Evolutionary conservation across 2,113 vertebrate genomes (phyloP).

Genomic region (Cyanoramphus novaezelandiae): DNA sequence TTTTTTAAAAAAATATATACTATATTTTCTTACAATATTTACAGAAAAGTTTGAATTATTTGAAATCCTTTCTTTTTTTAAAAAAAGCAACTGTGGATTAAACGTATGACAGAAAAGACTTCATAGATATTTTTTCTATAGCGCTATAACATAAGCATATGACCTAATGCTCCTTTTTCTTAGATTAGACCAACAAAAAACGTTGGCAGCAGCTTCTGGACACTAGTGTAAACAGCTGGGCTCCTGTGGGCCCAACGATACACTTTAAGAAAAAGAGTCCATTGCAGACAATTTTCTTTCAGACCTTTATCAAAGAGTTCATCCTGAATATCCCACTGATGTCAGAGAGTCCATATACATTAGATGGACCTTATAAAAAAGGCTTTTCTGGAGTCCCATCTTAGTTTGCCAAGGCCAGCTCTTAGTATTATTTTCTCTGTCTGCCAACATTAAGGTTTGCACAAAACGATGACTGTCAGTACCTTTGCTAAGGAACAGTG

Average conservation of each 20-base stretch:
- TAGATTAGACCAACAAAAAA: constrained; percentile 13
- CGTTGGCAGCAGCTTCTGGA: not conserved
- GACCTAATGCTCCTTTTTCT: constrained; percentile 6
- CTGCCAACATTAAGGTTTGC: not conserved
- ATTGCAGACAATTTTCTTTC: not conserved
- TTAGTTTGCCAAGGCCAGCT: not conserved
- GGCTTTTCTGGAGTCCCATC: not conserved
- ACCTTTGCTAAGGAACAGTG: not conserved
- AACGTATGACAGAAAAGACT: not conserved
- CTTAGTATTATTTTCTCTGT: not conserved
- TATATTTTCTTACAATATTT: not conserved
- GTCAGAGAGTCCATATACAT: not conserved
- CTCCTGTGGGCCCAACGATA: not conserved
- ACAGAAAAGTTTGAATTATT: not conserved
- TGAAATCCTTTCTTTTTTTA: not conserved
- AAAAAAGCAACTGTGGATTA: not conserved
- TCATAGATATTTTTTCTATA: not conserved
- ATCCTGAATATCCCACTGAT: not conserved
- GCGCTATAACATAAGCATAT: not conserved
- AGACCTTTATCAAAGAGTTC: not conserved
- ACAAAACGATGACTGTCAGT: not conserved
- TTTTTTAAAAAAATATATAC: not conserved
- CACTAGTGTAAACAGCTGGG: not conserved
- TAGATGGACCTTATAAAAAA: not conserved
- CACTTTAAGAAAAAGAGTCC: not conserved